These are phyloP conservation scores for Oxygymnocypris stewartii DNA, from an alignment of 2,113 vertebrate species.

Conservation along the genomic window DNA sequence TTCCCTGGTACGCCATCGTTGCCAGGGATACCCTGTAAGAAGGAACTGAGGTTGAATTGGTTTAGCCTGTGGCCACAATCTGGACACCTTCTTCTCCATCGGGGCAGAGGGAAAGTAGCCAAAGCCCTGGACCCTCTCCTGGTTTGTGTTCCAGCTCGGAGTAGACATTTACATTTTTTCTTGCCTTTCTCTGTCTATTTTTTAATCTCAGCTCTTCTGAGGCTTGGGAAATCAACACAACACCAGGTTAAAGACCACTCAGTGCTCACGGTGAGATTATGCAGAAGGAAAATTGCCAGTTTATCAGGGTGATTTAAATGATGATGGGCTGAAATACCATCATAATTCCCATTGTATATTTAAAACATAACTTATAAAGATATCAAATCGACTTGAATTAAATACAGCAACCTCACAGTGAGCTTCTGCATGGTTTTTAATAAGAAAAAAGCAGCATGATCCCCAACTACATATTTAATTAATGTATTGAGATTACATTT, in stretches of 20 bases:
- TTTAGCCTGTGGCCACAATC: slow-evolving; percentile 64
- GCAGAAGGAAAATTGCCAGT: neutral
- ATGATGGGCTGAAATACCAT: neutral
- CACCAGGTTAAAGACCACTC: slow-evolving; percentile 65
- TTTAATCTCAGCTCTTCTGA: slow-evolving; percentile 42
- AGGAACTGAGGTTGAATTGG: slow-evolving; percentile 78
- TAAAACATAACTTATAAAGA: neutral
- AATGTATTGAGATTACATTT: slow-evolving; percentile 31
- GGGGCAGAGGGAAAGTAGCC: slow-evolving; percentile 52
- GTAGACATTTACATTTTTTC: slow-evolving; percentile 47
- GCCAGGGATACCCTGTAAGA: slow-evolving; percentile 90
- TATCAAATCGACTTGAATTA: neutral
- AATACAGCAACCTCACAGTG: slow-evolving; percentile 52
- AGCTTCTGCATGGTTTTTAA: slow-evolving; percentile 63
- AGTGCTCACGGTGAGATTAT: slow-evolving; percentile 58
- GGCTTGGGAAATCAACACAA: slow-evolving; percentile 60
- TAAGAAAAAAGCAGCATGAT: slow-evolving; percentile 51
- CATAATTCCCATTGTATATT: neutral
- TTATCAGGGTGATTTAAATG: neutral
- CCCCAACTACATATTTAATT: slow-evolving; percentile 25
- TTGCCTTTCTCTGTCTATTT: slow-evolving; percentile 38
- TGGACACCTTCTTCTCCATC: slow-evolving; percentile 72
- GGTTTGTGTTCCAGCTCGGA: slow-evolving; percentile 55
- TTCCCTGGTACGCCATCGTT: slow-evolving; percentile 89
- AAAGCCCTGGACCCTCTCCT: slow-evolving; percentile 52